phyloP scores from a whole-genome alignment of 2,113 vertebrate genomes.

The Pterocles burchelli region DNA sequence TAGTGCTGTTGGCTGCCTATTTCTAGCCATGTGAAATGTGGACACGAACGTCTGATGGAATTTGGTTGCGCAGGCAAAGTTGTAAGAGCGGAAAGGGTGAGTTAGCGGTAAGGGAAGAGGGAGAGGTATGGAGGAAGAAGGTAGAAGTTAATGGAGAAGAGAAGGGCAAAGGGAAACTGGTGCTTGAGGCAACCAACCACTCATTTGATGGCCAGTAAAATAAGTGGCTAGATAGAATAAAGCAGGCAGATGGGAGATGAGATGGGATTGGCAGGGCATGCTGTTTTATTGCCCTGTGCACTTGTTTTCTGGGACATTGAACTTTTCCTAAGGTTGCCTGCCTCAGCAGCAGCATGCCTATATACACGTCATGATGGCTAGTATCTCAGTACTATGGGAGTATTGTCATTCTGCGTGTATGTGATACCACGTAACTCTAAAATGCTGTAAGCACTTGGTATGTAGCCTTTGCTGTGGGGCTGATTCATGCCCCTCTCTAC shows the following conservation, averaged over 20 bases:
- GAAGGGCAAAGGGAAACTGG: neutral
- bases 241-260: neutral
- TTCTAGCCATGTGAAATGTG: neutral
- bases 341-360: neutral
- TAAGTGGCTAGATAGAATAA: neutral
- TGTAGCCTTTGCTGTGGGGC: neutral
- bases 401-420: neutral
- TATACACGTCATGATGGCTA: neutral
- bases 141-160: neutral
- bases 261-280: neutral
- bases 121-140: neutral
- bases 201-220: neutral
- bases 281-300: neutral
- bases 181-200: neutral
- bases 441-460: neutral
- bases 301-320: neutral
- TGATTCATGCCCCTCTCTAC: neutral
- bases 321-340: neutral
- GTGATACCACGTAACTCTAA: neutral
- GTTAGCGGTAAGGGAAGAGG: neutral
- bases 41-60: rapidly evolving
- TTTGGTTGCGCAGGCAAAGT: neutral
- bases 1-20: neutral
- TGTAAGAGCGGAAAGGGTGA: neutral
- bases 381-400: neutral